Evolutionary conservation across 2,797 vertebrate species (phyloP).

Genomic region (Garrulus glandarius): DNA sequence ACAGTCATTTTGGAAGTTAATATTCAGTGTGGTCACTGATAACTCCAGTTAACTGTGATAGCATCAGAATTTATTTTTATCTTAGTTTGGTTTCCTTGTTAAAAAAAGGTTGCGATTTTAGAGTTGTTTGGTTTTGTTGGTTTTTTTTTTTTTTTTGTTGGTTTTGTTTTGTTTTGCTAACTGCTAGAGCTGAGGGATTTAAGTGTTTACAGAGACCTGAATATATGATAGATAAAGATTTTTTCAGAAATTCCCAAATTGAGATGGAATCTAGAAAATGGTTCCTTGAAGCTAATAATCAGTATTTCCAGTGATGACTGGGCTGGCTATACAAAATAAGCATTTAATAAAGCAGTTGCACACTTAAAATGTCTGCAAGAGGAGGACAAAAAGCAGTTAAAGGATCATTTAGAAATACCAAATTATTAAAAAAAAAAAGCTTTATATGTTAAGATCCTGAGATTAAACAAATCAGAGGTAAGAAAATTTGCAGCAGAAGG

Average conservation of each 20-base stretch:
- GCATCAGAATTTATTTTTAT: neutral
- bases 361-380: neutral
- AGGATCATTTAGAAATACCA: neutral
- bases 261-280: neutral
- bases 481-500: neutral
- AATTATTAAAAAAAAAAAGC: neutral
- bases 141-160: neutral
- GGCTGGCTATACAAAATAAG: neutral
- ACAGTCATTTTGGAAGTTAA: neutral
- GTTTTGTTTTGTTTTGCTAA: neutral
- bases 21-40: neutral
- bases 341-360: neutral
- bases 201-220: neutral
- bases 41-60: neutral
- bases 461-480: neutral
- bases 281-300: neutral
- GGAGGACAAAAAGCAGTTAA: neutral
- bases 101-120: neutral
- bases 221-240: neutral
- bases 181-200: neutral
- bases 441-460: neutral
- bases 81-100: neutral
- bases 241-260: neutral
- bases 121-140: neutral
- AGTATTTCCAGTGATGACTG: neutral